Conservation (phyloP, 2,888 invertebrate genomes). For the Julus scandinavius region DNA sequence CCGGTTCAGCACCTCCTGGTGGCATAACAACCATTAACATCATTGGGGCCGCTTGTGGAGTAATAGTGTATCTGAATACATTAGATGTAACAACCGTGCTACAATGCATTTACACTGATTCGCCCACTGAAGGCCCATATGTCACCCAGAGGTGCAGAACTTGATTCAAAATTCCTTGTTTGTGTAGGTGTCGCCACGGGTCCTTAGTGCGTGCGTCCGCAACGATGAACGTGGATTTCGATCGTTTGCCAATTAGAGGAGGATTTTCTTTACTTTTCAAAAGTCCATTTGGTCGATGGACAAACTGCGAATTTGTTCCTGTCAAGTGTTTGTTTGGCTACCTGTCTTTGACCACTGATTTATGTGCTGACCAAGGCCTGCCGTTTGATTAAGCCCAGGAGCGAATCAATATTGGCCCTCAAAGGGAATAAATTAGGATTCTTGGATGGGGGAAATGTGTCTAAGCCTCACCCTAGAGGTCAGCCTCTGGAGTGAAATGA, state of each 20-base stretch:
- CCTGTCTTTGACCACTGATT: conserved; percentile 23
- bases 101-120: too few species aligned
- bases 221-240: neutral
- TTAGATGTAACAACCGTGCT: too few species aligned
- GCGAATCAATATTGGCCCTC: conserved; percentile 19
- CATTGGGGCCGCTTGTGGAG: too few species aligned
- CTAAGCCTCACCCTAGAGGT: too few species aligned
- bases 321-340: conserved; percentile 27
- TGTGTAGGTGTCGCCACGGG: too few species aligned
- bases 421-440: neutral
- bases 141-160: too few species aligned
- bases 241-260: neutral
- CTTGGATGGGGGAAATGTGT: neutral
- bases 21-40: too few species aligned
- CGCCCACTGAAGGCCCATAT: too few species aligned
- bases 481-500: too few species aligned
- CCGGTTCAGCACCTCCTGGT: too few species aligned
- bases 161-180: too few species aligned
- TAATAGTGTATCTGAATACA: too few species aligned
- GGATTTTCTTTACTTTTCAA: neutral
- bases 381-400: conserved; percentile 2
- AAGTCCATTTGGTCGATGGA: conserved; percentile 10
- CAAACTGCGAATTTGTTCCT: neutral
- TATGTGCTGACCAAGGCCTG: conserved; percentile 3
- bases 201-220: neutral